A percentile compares a stretch with the other conserved stretches of the same genome.
These are phyloP conservation scores for Carpatolechia fugitivella DNA, from an alignment of 2,888 invertebrate genomes.

Conservation along the genomic window DNA sequence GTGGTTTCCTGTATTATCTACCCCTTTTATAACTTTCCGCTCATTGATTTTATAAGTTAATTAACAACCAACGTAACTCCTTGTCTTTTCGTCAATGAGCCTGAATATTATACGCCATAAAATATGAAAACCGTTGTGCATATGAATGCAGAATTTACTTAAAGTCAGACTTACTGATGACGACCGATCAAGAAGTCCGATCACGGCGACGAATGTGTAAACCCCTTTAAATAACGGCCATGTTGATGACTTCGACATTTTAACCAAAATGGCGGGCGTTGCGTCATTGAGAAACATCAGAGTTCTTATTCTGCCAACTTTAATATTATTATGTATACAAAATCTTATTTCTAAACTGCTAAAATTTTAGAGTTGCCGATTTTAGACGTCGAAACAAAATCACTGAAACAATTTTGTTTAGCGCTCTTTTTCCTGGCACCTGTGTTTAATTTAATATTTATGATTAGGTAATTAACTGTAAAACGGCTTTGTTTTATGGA, in stretches of 20 bases:
- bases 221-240: slow-evolving; percentile 30
- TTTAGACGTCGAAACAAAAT: too few species aligned
- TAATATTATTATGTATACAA: too few species aligned
- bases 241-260: slow-evolving; percentile 42
- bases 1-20: not conserved
- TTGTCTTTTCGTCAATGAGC: not conserved
- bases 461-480: too few species aligned
- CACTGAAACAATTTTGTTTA: too few species aligned
- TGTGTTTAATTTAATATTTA: too few species aligned
- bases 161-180: not conserved
- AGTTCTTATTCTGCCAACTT: not conserved
- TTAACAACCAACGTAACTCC: slow-evolving; percentile 3
- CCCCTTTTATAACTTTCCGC: slow-evolving; percentile 5
- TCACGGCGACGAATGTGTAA: slow-evolving; percentile 1
- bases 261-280: slow-evolving; percentile 21
- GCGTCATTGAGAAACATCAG: slow-evolving; percentile 5
- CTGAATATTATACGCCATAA: not conserved
- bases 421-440: too few species aligned
- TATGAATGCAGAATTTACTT: not conserved
- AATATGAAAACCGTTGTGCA: not conserved
- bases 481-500: not conserved
- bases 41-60: slow-evolving; percentile 1
- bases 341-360: too few species aligned
- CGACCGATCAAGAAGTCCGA: slow-evolving; percentile 1
- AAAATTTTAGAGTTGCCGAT: too few species aligned